Conservation (phyloP, 2,113 vertebrate genomes). For the Trematocara variabile region DNA sequence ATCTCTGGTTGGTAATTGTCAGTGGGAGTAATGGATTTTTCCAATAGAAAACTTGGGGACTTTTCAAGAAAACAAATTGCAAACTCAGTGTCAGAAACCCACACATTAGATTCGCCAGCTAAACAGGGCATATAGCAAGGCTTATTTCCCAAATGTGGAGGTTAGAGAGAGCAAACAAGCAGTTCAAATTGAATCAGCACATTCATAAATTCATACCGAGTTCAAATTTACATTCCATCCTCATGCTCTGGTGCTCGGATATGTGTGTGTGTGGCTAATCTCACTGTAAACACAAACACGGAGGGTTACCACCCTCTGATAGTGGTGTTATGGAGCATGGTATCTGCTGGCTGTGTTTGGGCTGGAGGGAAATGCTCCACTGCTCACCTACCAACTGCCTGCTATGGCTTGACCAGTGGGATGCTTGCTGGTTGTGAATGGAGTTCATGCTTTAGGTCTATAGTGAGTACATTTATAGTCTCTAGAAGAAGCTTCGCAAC, state of each 20-base stretch:
- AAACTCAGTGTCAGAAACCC: background rate
- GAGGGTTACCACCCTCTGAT: conserved; percentile 20
- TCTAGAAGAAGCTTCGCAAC: background rate
- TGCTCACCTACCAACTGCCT: conserved; percentile 18
- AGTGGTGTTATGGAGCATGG: conserved; percentile 27
- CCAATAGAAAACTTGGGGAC: background rate
- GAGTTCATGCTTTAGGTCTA: background rate
- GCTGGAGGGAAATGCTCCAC: conserved; percentile 8
- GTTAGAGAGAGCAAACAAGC: conserved; percentile 31
- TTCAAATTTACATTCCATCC: conserved; percentile 46
- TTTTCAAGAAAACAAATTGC: background rate
- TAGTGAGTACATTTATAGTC: background rate
- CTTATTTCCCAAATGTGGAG: conserved; percentile 24
- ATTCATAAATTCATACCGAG: conserved; percentile 36
- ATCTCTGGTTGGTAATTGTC: background rate
- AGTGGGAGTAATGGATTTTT: background rate
- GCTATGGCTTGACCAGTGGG: background rate
- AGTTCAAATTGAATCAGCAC: conserved; percentile 40
- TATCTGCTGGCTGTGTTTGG: conserved; percentile 7
- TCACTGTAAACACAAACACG: conserved; percentile 44
- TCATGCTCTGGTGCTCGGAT: conserved; percentile 1
- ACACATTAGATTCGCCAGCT: background rate
- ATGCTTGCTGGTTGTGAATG: background rate
- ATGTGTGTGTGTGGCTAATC: conserved; percentile 19
- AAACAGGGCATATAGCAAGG: background rate